Conservation (phyloP, 2,888 invertebrate genomes). For the Neoascia interrupta region DNA sequence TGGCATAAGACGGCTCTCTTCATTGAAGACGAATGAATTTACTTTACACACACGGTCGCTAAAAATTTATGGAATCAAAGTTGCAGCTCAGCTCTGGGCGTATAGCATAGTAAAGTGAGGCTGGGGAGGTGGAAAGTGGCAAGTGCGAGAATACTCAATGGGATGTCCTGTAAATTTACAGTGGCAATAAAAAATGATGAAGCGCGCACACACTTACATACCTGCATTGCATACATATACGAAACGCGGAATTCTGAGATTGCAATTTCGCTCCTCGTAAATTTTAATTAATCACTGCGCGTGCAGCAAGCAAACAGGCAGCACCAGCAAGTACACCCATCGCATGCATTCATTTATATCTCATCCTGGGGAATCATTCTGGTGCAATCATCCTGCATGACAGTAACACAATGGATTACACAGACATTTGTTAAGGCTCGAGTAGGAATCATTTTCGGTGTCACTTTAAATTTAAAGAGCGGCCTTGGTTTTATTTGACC, state of each 20-base stretch:
- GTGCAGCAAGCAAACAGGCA: slow-evolving; percentile 54
- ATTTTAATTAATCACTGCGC: slow-evolving; percentile 69
- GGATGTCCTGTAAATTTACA: slow-evolving; percentile 69
- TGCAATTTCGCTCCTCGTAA: slow-evolving; percentile 69
- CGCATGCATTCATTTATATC: neutral
- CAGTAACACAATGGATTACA: slow-evolving; percentile 64
- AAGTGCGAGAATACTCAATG: slow-evolving; percentile 51
- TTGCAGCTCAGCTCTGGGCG: neutral
- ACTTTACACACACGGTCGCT: too few relatives aligned
- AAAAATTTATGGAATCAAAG: slow-evolving; percentile 58
- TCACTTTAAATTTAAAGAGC: slow-evolving; percentile 45
- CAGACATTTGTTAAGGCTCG: slow-evolving; percentile 36
- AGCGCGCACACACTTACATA: slow-evolving; percentile 33
- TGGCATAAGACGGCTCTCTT: neutral
- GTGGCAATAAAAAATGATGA: slow-evolving; percentile 68
- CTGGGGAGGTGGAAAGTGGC: too few relatives aligned
- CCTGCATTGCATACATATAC: too few relatives aligned
- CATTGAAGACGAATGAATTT: slow-evolving; percentile 64
- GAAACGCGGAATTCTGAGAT: slow-evolving; percentile 54
- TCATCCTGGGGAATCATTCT: slow-evolving; percentile 55
- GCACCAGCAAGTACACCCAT: neutral
- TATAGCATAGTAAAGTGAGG: too few relatives aligned
- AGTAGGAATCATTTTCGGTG: slow-evolving; percentile 51
- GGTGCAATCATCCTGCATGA: slow-evolving; percentile 63
- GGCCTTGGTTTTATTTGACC: slow-evolving; percentile 23